Evolutionary conservation across 1,140 invertebrate genomes (phyloP).

Genomic region (Bombus waltoni): DNA sequence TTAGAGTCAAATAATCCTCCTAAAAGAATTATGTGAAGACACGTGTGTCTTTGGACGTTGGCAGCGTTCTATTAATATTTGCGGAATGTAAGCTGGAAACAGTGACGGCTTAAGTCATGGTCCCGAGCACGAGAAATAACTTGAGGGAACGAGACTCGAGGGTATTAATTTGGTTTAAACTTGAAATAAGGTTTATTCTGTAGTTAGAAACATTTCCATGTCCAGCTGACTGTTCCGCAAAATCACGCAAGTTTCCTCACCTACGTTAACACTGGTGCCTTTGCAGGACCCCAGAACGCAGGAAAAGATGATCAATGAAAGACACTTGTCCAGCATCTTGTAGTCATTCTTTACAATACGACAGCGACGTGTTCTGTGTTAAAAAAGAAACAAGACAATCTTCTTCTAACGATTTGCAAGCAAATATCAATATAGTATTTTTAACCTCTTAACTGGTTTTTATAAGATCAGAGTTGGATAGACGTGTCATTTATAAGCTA

Average conservation of each 20-base stretch:
- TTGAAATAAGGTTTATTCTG: not conserved
- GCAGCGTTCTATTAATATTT: slow-evolving; percentile 21
- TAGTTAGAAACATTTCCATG: not conserved
- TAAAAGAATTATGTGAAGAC: slow-evolving; percentile 28
- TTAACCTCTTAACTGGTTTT: no score
- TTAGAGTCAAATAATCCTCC: slow-evolving; percentile 71
- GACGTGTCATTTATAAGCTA: no score
- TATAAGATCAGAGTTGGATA: no score
- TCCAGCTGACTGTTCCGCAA: not conserved
- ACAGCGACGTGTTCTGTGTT: not conserved
- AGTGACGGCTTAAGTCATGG: no score
- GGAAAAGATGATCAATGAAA: slow-evolving; percentile 53
- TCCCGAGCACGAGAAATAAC: not conserved
- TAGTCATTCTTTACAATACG: slow-evolving; percentile 45
- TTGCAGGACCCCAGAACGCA: slow-evolving; percentile 45
- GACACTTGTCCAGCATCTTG: slow-evolving; percentile 61
- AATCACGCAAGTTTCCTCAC: slow-evolving; percentile 46
- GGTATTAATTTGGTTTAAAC: not conserved
- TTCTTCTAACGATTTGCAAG: not conserved
- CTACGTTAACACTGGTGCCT: slow-evolving; percentile 44
- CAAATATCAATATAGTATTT: not conserved
- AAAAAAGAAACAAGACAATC: not conserved
- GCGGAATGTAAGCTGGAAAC: not conserved
- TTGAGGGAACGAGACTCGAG: not conserved
- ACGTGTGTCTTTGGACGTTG: not conserved